Evolutionary conservation across 1,140 invertebrate genomes (phyloP), one percentile per base, ranked within the genome.

Genomic region (Leptinotarsa lineolata): DNA sequence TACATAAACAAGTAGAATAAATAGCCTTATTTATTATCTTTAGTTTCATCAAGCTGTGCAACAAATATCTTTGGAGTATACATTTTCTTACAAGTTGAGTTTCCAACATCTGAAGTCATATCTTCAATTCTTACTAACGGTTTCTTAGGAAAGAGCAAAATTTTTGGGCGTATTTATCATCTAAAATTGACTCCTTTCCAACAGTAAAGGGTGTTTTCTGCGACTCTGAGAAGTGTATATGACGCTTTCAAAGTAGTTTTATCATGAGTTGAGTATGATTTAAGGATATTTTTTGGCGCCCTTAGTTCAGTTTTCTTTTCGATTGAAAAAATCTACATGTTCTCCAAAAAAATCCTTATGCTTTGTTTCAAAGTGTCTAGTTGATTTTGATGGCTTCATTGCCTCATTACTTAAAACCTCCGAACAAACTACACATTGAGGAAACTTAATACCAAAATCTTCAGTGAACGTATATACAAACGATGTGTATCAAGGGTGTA

Each of bases 21-120:
- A 39, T 39, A 39, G 74, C 72, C 61, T 74, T 74, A 65, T 77
- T 72, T 70, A 73, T 76, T 66, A 48, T 77, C 72, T 20, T 74
- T 78, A 21, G 70, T 75, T 72, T 75, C 78, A 79, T 77, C 78
- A 58, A 72, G 77, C 58, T 72, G 74, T 21, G 77, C 72, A 46
- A 76, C 78, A 70, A 76, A 77, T 72, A 73, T 76, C 60, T 73
- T 72, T 30, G 39, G 71, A 58, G 39, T 69, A 63, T 63, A 20
- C 63, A 69, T 58, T 69, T 73, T 69, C 24, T 59, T 66, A 66
- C 22, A 48, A 72, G 45, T 72, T 67, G 71, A 39, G 45, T 59
- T 60, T 64, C 30, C 30, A 39, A 72, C 64, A 60, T 72, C 70
- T 65, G 54, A 58, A 64, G 70, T 21, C 24, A 72, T 72, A 18